Evolutionary conservation across 2,888 invertebrate species (phyloP).

Genomic region (Caprella mutica): DNA sequence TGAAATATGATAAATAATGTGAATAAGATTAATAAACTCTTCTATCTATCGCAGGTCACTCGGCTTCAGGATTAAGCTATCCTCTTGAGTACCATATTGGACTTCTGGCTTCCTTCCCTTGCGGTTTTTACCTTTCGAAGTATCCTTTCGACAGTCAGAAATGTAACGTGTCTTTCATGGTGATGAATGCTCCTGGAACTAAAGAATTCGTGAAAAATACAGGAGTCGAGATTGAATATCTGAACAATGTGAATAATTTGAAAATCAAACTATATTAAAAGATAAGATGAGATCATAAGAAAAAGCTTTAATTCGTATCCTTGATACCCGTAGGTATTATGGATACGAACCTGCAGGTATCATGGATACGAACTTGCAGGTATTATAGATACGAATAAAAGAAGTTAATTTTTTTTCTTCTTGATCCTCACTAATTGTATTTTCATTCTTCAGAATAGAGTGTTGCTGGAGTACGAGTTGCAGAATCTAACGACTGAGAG

Average conservation of each 20-base stretch:
- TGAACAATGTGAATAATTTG: conserved; percentile 21
- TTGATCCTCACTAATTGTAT: neutral
- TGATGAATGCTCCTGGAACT: conserved; percentile 26
- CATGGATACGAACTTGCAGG: too few species aligned
- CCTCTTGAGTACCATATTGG: conserved; percentile 21
- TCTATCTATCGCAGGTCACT: conserved; percentile 16
- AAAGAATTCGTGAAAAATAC: conserved; percentile 15
- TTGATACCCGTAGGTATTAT: too few species aligned
- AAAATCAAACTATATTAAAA: too few species aligned
- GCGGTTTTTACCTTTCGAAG: conserved; percentile 18
- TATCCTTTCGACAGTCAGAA: conserved; percentile 28
- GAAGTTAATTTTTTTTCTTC: too few species aligned
- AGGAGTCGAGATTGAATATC: conserved; percentile 18
- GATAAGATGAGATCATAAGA: neutral
- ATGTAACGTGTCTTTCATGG: conserved; percentile 31
- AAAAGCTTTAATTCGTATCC: too few species aligned
- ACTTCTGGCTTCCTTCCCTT: conserved; percentile 18
- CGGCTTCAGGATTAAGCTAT: conserved; percentile 14
- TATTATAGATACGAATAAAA: too few species aligned
- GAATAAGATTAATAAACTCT: neutral
- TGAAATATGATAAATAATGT: neutral
- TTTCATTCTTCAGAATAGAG: conserved; percentile 4
- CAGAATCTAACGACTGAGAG: conserved; percentile 20
- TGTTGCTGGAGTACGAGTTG: conserved; percentile 26
- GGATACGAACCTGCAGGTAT: too few species aligned